Base-by-base conservation (phyloP, 2,888 invertebrate species). In the Drosophila mimica region DNA sequence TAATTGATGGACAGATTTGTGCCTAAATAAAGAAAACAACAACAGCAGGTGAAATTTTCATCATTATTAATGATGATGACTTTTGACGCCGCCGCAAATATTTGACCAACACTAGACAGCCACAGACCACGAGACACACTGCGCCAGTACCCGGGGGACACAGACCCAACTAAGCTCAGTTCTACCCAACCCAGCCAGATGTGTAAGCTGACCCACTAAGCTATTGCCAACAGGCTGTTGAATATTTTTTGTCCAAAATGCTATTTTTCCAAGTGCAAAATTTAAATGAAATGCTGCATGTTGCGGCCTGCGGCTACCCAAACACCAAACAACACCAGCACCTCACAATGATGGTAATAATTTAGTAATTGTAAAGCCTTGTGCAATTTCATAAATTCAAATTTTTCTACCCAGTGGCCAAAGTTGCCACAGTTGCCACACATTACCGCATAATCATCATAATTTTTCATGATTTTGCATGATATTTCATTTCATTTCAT, bases 21-120 rank as follows among this genome's bases (percentile, higher is more conserved):
- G 54, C 77, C 77, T 83, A 82, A 87, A 76, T 81, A 80, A 87
- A 81, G 74, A 83, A 90, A 90, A 82, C 68, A 81, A 54, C 54
- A 28, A 28, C 84, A 73, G 70, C 84, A 90, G 88, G 87, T 87
- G 87, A 87, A 87, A 87, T 87, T 89, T 89, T 59, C 87, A 73
- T 79, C 77, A 72, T 87, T 87, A 87, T 90, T 87, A 90, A 87
- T 87, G 87, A 90, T 87, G 89, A 87, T 87, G 89, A 89, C 84
- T 86, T 76, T 86, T 79, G 77, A 74, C 86, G 77, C 80, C 70
- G 74, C 58, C 86, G 90, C 88, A 85, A 85, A 85, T 85, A 85
- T 85, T 85, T 85, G 75, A 80, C 65, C 77, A 85, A 74, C 85
- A 88, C 90, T 89, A 75, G 56, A 61, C 59, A 38, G 60, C 46